Evolutionary conservation across 2,797 vertebrate species (phyloP).

Genomic region (Tapirus indicus): DNA sequence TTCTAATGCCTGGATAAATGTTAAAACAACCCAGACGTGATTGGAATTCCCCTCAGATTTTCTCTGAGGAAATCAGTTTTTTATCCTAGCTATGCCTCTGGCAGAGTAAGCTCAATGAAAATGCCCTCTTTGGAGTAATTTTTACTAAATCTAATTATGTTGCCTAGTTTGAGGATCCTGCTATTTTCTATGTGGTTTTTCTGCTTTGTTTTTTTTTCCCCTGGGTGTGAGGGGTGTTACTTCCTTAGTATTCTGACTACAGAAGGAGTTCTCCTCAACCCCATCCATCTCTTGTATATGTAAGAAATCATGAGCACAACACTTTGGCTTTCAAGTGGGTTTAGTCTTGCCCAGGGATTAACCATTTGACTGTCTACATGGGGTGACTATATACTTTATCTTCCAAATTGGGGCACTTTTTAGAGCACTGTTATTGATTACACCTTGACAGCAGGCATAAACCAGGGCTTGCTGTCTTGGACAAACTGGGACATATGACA

Average conservation of each 20-base stretch:
- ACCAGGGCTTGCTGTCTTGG: constrained; percentile 32
- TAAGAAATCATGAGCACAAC: constrained; percentile 45
- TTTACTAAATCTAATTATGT: constrained; percentile 50
- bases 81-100: constrained; percentile 59
- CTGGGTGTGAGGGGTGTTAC: neutral
- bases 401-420: constrained; percentile 69
- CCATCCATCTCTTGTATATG: neutral
- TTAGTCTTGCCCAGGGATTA: constrained; percentile 54
- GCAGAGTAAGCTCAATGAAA: constrained; percentile 13
- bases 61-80: constrained; percentile 70
- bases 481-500: constrained; percentile 47
- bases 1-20: constrained; percentile 40
- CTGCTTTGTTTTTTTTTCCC: neutral
- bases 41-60: constrained; percentile 51
- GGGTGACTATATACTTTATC: constrained; percentile 56
- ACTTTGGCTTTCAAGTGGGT: constrained; percentile 49
- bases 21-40: constrained; percentile 40
- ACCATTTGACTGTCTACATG: constrained; percentile 45
- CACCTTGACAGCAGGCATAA: constrained; percentile 68
- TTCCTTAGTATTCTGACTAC: constrained; percentile 34
- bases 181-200: constrained; percentile 30
- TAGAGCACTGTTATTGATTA: constrained; percentile 70
- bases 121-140: constrained; percentile 34
- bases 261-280: neutral
- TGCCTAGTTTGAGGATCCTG: neutral